A percentile compares a stretch with the other conserved stretches of the same genome.
phyloP scores from a whole-genome alignment of 2,797 vertebrate genomes.

The Sebastes melanostomus region DNA sequence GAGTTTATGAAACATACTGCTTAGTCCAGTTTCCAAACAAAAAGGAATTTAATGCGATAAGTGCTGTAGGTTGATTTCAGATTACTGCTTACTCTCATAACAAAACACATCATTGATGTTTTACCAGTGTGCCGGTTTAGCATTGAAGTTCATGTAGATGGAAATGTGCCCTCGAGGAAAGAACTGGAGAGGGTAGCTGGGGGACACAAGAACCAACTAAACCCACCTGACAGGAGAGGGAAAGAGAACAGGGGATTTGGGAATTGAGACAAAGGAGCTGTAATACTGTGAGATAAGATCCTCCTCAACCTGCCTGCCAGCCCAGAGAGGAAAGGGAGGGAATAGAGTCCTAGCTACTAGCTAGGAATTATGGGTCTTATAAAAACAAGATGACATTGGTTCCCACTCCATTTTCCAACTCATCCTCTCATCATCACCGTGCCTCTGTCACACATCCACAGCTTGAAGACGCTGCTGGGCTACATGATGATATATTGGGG shows the following conservation, averaged over 20 bases:
- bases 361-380: not conserved
- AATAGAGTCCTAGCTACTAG: not conserved
- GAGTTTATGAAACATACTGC: slow-evolving; percentile 48
- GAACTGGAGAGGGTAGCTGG: not conserved
- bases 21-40: slow-evolving; percentile 27
- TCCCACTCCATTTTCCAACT: not conserved
- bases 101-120: not conserved
- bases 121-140: not conserved
- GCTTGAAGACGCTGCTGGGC: not conserved
- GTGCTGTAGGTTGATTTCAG: not conserved
- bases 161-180: slow-evolving; percentile 1
- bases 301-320: not conserved
- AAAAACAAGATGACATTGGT: not conserved
- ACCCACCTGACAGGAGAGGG: slow-evolving; percentile 19
- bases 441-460: not conserved
- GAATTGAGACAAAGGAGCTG: slow-evolving; percentile 24
- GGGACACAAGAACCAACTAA: slow-evolving; percentile 4
- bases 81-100: not conserved
- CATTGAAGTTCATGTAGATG: not conserved
- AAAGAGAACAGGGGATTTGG: slow-evolving; percentile 16
- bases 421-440: not conserved
- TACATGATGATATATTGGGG: not conserved
- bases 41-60: slow-evolving; percentile 23
- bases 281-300: not conserved
- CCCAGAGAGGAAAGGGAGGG: not conserved